Evolutionary conservation across 2,797 vertebrate species (phyloP).

Genomic region (Lepus townsendii): DNA sequence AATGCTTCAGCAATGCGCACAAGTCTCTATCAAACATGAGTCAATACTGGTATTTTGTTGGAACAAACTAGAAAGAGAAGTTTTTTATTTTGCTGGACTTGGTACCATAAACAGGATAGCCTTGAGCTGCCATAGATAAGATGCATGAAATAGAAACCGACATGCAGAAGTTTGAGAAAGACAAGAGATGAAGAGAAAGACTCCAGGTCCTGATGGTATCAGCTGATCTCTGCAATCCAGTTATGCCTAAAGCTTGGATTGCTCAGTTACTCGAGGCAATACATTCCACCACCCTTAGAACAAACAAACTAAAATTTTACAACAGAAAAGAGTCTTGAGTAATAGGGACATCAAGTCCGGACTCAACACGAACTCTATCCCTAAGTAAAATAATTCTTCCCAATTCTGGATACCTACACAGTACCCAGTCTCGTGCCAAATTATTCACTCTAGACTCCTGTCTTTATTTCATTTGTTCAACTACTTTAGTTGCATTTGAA

Average conservation of each 20-base stretch:
- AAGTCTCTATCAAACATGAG: background rate
- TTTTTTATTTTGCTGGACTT: background rate
- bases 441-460: background rate
- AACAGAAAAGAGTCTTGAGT: background rate
- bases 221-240: slow-evolving; percentile 1
- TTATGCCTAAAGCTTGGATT: background rate
- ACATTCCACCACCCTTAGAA: slow-evolving; percentile 1
- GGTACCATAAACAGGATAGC: background rate
- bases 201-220: background rate
- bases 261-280: background rate
- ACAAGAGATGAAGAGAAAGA: background rate
- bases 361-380: background rate
- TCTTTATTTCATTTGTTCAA: slow-evolving; percentile 16
- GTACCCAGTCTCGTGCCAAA: background rate
- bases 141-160: slow-evolving; percentile 42
- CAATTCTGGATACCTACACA: background rate
- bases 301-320: background rate
- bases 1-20: background rate
- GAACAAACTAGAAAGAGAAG: background rate
- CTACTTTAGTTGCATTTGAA: slow-evolving; percentile 28
- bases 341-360: background rate
- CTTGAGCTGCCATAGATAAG: background rate
- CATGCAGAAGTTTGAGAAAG: background rate
- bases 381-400: slow-evolving; percentile 12
- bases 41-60: background rate